Base-by-base conservation (phyloP, 2,888 invertebrate genomes). In the Corythucha ciliata region DNA sequence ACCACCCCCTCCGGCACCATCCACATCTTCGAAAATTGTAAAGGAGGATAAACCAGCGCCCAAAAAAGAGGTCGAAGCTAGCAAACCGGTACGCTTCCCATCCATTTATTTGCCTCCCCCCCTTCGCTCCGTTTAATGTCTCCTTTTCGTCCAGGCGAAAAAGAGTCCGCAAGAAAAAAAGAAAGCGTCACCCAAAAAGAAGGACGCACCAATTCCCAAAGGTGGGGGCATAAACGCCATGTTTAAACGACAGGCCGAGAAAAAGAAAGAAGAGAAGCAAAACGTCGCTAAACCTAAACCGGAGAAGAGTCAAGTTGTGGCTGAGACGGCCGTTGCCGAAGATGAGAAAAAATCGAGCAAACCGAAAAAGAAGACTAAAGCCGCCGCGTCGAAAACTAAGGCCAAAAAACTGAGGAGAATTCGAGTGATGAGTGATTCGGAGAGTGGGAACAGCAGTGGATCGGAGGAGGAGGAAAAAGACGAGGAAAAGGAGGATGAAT, bases 351-450 rank as follows among this genome's bases (percentile, higher is more conserved):
- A 14, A 36, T 14, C 36, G 16, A 36, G 10, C 8, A 14, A 8
- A 36, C 8, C 10, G 36, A 12, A 36, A 12, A 10, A 8, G 29
- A 25, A 24, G 12, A 37, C 21, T n/a, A 16, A 39, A 7, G 39
- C 16, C 7, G 20, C n/a, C 2, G 39, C 22, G 18, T 12, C 21
- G 10, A 37, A 18, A 8, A n/a, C 37, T 3, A n/a, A 44, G 12
- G 48, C 41, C 1, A 57, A 56, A 36, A 50, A 53, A 48, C 45
- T 50, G 40, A 55, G 54, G 32, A 42, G 57, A 26, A 57, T 57
- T 29, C 26, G 41, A 46, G 47, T 53, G 5, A 42, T 50, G 1
- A 48, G 48, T 16, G 55, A 57, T 14, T 57, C 57, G 4, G 57
- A 57, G 8, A n/a, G n/a, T n/a, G n/a, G n/a, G n/a, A n/a, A n/a